Evolutionary conservation across 2,113 vertebrate genomes (phyloP), one percentile per base, ranked within the genome.

Genomic region (Gymnocephalus cernua): DNA sequence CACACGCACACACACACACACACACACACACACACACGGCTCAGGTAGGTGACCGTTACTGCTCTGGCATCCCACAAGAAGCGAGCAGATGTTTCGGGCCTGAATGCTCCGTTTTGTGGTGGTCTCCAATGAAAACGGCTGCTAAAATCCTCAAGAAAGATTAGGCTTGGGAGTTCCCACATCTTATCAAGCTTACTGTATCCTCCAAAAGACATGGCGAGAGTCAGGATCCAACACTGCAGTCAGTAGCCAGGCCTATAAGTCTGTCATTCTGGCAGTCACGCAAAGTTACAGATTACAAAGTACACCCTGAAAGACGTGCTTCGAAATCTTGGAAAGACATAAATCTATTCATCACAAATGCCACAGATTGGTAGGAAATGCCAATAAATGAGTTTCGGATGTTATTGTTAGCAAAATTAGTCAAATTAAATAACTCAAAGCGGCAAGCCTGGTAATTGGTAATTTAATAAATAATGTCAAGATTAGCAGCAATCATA

Each of bases 11-110:
- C 41, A 27, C 45, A 35, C 69, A 53, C 21, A 62, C 23, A 72
- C 63, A 77, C 41, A 50, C 6, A 51, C 6, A 23, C 58, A n/a
- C 59, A 35, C 59, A 47, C 29, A 18, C 1, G n/a, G 58, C 57
- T 75, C 57, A 54, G 75, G 69, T 64, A 86, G 74, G 80, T 88
- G 84, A 80, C 86, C 61, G 25, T 64, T 58, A 32, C 59, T 65
- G 77, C 58, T 48, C 71, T 85, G 79, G 86, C 80, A 79, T 83
- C 74, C 71, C 11, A 35, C 71, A 75, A 18, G 63, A 47, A 73
- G 77, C 21, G 64, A 93, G 81, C 94, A 94, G 93, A 94, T 93
- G 92, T 92, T 93, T 35, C 15, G 86, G 83, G 86, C 76, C 74
- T 66, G 82, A 86, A 86, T 85, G 85, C 80, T 77, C 83, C 21